These are phyloP conservation scores for Scytalopus superciliaris DNA, from an alignment of 2,113 vertebrate genomes.

Conservation along the genomic window DNA sequence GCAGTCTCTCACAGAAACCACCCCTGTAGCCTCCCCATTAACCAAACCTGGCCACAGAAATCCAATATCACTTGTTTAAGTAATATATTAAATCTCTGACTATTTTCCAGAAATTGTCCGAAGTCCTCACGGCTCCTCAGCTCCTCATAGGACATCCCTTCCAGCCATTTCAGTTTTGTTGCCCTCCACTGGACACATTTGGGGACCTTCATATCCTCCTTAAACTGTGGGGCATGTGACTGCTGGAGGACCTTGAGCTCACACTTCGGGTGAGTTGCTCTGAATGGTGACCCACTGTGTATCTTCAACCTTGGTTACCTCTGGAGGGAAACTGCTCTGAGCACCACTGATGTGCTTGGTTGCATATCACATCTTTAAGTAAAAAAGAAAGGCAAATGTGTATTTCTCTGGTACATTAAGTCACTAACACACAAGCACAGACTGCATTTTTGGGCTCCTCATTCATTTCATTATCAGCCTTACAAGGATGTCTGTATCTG, in stretches of 20 bases:
- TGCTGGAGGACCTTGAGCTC: neutral
- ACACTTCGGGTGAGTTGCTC: fast-evolving
- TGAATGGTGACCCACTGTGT: neutral
- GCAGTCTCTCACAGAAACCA: neutral
- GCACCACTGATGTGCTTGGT: neutral
- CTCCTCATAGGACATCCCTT: neutral
- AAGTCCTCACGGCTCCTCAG: neutral
- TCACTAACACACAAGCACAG: neutral
- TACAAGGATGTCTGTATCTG: neutral
- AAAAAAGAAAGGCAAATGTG: neutral
- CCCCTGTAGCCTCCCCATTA: neutral
- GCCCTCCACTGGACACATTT: neutral
- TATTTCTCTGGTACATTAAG: neutral
- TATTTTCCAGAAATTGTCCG: neutral
- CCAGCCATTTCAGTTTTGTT: neutral
- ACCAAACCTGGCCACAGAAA: neutral
- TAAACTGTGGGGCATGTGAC: neutral
- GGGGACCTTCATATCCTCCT: neutral
- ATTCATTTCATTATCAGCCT: neutral
- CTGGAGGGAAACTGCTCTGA: neutral
- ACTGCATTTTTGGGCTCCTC: neutral
- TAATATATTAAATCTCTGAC: neutral
- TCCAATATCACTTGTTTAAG: neutral
- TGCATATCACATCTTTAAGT: neutral
- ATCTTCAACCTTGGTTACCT: neutral